Evolutionary conservation across 2,888 invertebrate species (phyloP), one percentile per base, ranked within the genome.

Genomic region (Polydesmus complanatus): DNA sequence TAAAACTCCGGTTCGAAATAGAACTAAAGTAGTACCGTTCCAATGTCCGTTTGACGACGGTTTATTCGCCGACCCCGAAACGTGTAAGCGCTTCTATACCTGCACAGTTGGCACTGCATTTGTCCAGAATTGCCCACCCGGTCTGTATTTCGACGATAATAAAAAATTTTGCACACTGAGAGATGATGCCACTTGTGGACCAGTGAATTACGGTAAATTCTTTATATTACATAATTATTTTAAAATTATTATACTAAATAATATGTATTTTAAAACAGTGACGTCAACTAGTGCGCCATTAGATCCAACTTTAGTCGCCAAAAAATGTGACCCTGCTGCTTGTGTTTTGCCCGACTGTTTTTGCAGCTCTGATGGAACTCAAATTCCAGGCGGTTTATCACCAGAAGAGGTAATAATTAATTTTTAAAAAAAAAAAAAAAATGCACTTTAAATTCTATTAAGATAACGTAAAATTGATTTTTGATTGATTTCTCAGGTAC

Each of bases 51-150:
- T 60, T 52, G 62, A 65, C 5, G 68, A 68, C 51, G 69, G 69
- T 18, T 61, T 68, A 2, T 69, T 68, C 55, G 67, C 69, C 1
- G 68, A 69, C 61, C 69, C 69, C 0, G 61, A 48, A 8, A 64
- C 64, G 2, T 69, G 69, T 64, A 61, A 65, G n/a, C 65, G 66
- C 19, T 69, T 69, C 62, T 66, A 64, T 60, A 64, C 67, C 3
- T 93, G 92, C 73, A 91, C 91, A 59, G 90, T 91, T 75, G 88
- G 88, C 63, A 88, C 80, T 71, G 89, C 92, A 1, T 92, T 92
- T 73, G 68, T 86, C 69, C 90, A 88, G 74, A 81, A 88, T 71
- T 93, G 92, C 73, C 93, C 92, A 14, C 88, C 91, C 1, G 88
- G 89, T 61, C 78, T 93, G 56, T 88, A 86, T 74, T 93, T 92